Evolutionary conservation across 2,888 invertebrate genomes (phyloP), one percentile per base, ranked within the genome.

Genomic region (Chrysina gloriosa): DNA sequence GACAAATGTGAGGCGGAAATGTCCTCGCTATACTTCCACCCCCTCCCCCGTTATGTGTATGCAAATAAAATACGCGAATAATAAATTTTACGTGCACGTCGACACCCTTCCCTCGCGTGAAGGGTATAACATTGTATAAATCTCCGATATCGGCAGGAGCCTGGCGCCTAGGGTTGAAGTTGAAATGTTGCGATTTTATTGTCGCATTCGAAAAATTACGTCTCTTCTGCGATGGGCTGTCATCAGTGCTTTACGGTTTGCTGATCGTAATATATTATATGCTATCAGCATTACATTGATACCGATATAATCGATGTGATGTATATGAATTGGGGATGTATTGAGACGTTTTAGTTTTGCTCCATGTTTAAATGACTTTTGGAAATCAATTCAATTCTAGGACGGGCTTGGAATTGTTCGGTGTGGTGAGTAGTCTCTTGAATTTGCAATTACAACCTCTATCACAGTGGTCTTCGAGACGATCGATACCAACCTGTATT

Each of bases 1-100:
- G 58, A 58, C 39, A 58, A 39, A 58, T 25, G 39, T 23, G 58
- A 39, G 25, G 14, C 39, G 58, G 58, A 58, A 58, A 25, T 56
- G 56, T 56, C 36, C 56, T 23, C 36, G 23, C 56, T 39, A 25
- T 58, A 58, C 58, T 11, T 36, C 29, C 58, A 58, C 58, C 39
- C 36, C 27, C 11, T 19, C 6, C 3, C 34, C 27, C n/a, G 42
- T 36, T 39, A n/a, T 63, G 29, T 63, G 25, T 65, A 65, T 65
- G 65, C 65, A 65, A 65, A 65, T 56, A 65, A 11, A 16, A 16
- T 19, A 45, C 31, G 39, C 42, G 54, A 56, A 65, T 56, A 65
- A 65, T 65, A 65, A 65, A 65, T 56, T 56, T 11, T 39, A 45
- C 7, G 31, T 54, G 36, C 56, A 47, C 47, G 4, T 7, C 34